Base-by-base conservation (phyloP, 2,113 vertebrate species). In the Clarias gariepinus region DNA sequence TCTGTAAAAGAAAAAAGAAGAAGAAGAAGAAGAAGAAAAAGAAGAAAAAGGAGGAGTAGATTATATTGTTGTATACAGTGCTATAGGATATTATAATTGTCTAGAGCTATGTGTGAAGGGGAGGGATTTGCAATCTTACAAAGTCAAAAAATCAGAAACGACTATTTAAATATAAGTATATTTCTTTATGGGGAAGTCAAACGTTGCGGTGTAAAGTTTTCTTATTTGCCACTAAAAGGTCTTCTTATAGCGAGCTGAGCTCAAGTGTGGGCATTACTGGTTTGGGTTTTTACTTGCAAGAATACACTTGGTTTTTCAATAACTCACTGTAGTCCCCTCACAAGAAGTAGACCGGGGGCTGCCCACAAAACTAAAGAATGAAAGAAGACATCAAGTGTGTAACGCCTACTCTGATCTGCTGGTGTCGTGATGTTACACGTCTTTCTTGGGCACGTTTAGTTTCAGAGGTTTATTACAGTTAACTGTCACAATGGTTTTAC, bases 251-350 rank as follows among this genome's bases (percentile, higher is more conserved):
- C 30, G 36, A 33, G 28, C 18, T 23, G 30, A 61, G 21, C 30
- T 55, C 16, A 69, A 71, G 63, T 33, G 55, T 83, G 86, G 84
- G 86, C 71, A 82, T 87, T 87, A 55, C 53, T 69, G 79, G 28
- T 61, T 64, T 78, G 10, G n/a, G 68, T 87, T 47, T 69, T 87
- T 69, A 87, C 85, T 85, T 30, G 36, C 77, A 73, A 81, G 23
- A 87, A 81, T 63, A 57, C 36, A 71, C 7, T 13, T 71, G 63
- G 25, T 78, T 52, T 60, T 71, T 81, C 52, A 69, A 23, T 36
- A 81, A 58, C 53, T 76, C 66, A 81, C 57, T 86, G 55, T 68
- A 30, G 73, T 74, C 71, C 64, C 76, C 81, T 74, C 52, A 64
- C 5, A 86, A 80, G 11, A 83, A 68, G 47, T 47, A 71, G 52